Evolutionary conservation across 2,797 vertebrate genomes (phyloP), one percentile per base, ranked within the genome.

Genomic region (Pseudochirops corinnae): DNA sequence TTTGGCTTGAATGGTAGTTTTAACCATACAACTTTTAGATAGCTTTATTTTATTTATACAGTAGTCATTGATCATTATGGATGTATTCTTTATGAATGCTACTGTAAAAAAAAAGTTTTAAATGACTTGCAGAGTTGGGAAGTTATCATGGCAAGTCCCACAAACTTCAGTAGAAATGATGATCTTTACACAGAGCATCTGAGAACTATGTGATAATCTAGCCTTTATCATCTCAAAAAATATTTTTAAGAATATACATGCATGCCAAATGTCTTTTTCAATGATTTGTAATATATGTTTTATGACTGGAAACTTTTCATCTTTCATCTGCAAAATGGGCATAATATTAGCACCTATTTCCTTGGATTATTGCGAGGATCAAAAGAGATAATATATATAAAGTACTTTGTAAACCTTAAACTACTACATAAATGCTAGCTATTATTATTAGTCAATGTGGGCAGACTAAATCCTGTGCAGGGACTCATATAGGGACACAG

Each of bases 231-330:
- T 98, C 98, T 98, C 97, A 97, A 94, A 95, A 97, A 98, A 55
- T 95, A 92, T 96, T 97, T 98, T 96, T 94, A 97, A 98, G 96
- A 96, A 92, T 62, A 96, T 98, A 58, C 26, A 97, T 98, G 99
- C 99, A 99, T 99, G 99, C 55, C 98, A 98, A 98, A 98, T 97
- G 98, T 99, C 95, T 98, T 96, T 98, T 97, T 98, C 97, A 92
- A 96, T 97, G 97, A 98, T 98, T 99, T 99, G 98, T 99, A 99
- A 98, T 96, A 98, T 98, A 98, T 98, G 97, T 99, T 99, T 99
- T 99, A 98, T 98, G 98, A 98, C 98, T 98, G 98, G 98, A 99
- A 99, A 98, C 98, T 98, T 99, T 97, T 99, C 53, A 12, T 55
- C 53, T 55, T 10, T 55, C 29, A 60, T 60, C 28, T 31, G 29